Evolutionary conservation across 2,113 vertebrate genomes (phyloP), one percentile per base, ranked within the genome.

Genomic region (Gallinago media): DNA sequence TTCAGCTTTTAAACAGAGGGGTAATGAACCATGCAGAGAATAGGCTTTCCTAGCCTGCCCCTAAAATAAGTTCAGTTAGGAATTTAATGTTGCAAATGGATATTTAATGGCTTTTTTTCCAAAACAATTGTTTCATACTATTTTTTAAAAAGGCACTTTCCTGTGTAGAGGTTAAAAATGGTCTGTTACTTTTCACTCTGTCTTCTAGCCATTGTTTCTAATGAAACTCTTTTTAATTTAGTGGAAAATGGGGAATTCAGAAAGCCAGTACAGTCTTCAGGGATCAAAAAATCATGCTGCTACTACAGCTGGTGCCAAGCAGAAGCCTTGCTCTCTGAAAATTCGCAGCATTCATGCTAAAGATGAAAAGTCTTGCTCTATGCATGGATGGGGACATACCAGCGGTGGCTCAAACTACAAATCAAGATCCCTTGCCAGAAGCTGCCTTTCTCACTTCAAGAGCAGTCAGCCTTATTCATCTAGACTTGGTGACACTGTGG

Each of bases 261-360:
- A 99, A 97, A 99, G 99, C 97, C 99, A 99, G 63, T 99, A 99
- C 95, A 99, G 98, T 94, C 97, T 99, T 92, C 99, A 99, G 96
- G 99, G 98, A 77, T 96, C 98, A 15, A 99, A 98, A 98, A 98
- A 96, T 81, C 98, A 98, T 32, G 73, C 95, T 96, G 98, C 94
- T 67, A 76, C 98, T 40, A 74, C 98, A 67, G 88, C 98, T 13
- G 97, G 98, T 95, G 93, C 97, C 87, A 99, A 99, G 98, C 99
- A 98, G 49, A 99, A 99, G 94, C 98, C 99, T 67, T 99, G 98
- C 93, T 98, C 99, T 77, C 96, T 99, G 82, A 99, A 99, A 97
- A 98, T 99, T 59, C 98, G 98, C 75, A 97, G 98, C 78, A 92
- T 98, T 84, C 98, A 98, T 29, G 91, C 98, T 79, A 99, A 99